Evolutionary conservation across 2,113 vertebrate genomes (phyloP), one percentile per base, ranked within the genome.

Genomic region (Oryzias celebensis): DNA sequence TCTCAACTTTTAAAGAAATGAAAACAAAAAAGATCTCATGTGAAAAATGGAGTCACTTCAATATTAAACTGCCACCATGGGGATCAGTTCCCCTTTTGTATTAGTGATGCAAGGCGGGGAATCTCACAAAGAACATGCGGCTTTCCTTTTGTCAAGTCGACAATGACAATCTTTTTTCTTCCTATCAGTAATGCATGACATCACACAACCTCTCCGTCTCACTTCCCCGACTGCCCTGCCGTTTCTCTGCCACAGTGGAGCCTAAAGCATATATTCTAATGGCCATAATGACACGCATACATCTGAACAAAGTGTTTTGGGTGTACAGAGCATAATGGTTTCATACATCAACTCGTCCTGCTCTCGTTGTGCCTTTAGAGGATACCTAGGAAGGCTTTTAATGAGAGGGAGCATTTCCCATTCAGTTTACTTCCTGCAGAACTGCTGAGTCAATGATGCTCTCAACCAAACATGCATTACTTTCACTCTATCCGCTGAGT

Each of bases 271-370:
- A 67, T 51, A 63, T 54, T 50, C 28, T 73, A 85, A 85, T 78
- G 75, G 60, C 50, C 36, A 46, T 51, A 69, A 80, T 75, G 59
- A 31, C 67, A 64, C 69, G 74, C 65, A 63, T 78, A 74, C 57
- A 68, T 69, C 76, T 71, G 73, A 78, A 78, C 52, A 47, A 72
- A 85, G 58, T 75, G 58, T 85, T 74, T 81, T 55, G 68, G 75
- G 62, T 73, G 63, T 71, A 63, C 59, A 43, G 23, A 13, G 50
- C 64, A 42, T 82, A 75, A 82, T 80, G 50, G 66, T 45, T 77
- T 69, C 64, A 78, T 82, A 65, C 28, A 62, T 82, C 68, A 78
- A 69, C 61, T 64, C 61, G 36, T 58, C 58, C 57, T 46, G 28
- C 59, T 42, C 63, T 52, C 22, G 46, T 51, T 75, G 54, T 55